Evolutionary conservation across 2,888 invertebrate genomes (phyloP), one percentile per base, ranked within the genome.

Genomic region (Drosophila diplacantha): DNA sequence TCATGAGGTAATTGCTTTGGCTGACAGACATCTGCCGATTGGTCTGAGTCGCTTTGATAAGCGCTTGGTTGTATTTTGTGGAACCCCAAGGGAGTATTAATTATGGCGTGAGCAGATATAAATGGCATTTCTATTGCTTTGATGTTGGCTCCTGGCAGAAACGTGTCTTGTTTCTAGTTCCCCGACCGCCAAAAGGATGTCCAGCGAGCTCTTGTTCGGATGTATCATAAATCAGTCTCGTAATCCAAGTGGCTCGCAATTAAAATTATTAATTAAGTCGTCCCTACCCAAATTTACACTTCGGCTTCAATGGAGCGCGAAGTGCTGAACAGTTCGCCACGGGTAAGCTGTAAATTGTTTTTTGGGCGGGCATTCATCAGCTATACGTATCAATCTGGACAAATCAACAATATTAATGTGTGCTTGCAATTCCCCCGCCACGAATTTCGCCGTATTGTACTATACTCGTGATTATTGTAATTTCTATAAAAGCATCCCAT

Each of bases 401-500:
- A 46, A 38, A 54, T 31, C 54, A 44, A 60, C 43, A 12, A 59
- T 51, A 63, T 63, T 54, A 58, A 57, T 57, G 62, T 59, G 29
- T 31, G 54, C 38, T 16, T n/a, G 29, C 20, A 6, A 43, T 44
- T 49, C 37, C 53, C 31, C 11, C 12, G 9, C 41, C 11, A 3
- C 29, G 18, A 37, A 32, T 43, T 39, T 9, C 53, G 14, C 22
- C 20, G 11, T n/a, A 12, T 16, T 37, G 47, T 52, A 35, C 50
- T 37, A 41, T 51, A 35, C 50, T 56, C 14, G 35, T 62, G 55
- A 64, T 76, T 80, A 75, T 73, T 73, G 43, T 69, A 73, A 66
- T 75, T 54, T 71, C 72, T 69, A 49, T 75, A 68, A 78, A 77
- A 78, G 78, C 74, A 65, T 72, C 69, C 74, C 75, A 78, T 78